A percentile compares a stretch with the other conserved stretches of the same genome.
Conservation (phyloP, 2,888 invertebrate genomes). For the Nasonovia ribisnigri region DNA sequence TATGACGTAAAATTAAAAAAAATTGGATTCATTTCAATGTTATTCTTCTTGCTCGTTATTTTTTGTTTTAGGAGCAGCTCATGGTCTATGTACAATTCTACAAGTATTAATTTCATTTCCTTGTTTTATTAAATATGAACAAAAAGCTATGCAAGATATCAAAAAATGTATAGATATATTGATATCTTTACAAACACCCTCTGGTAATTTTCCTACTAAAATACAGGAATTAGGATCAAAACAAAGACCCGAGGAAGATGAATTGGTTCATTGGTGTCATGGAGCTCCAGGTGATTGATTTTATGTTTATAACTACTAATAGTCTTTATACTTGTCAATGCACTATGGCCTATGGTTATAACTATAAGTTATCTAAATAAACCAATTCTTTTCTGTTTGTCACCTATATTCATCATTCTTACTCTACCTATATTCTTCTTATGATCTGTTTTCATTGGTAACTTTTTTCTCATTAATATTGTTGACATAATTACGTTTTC, state of each 20-base stretch:
- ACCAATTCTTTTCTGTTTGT: no score
- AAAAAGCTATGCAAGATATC: conserved; percentile 74
- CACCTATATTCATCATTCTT: no score
- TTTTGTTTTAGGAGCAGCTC: conserved; percentile 73
- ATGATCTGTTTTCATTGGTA: no score
- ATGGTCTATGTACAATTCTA: conserved; percentile 78
- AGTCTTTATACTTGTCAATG: neutral
- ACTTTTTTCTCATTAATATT: no score
- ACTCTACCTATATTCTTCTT: no score
- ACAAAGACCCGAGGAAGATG: conserved; percentile 78
- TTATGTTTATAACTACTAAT: neutral
- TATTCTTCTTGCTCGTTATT: neutral
- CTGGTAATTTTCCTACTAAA: conserved; percentile 79
- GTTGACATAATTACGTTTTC: no score
- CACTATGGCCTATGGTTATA: no score
- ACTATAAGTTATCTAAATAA: no score
- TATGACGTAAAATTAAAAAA: neutral
- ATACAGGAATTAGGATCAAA: conserved; percentile 73
- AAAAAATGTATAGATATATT: conserved; percentile 78
- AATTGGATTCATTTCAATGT: neutral
- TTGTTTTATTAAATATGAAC: conserved; percentile 69
- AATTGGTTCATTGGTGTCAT: conserved; percentile 91
- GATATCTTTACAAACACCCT: conserved; percentile 76
- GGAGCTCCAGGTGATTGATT: conserved; percentile 79
- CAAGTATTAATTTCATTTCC: conserved; percentile 74